These are phyloP conservation scores for Ellobium chinense DNA, from an alignment of 2,888 invertebrate genomes.

Conservation along the genomic window DNA sequence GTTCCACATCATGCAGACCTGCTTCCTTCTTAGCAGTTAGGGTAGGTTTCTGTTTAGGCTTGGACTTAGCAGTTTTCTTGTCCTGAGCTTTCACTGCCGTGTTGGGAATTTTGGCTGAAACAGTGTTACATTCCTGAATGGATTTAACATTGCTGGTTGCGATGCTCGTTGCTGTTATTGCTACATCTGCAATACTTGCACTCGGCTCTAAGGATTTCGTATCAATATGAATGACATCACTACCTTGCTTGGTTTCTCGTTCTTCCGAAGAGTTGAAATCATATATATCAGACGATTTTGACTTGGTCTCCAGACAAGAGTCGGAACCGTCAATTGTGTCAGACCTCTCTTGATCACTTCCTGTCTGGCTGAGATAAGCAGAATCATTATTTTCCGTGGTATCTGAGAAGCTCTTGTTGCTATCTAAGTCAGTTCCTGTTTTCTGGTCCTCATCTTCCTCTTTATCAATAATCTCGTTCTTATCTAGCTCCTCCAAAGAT, in stretches of 20 bases:
- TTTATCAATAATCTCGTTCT: not conserved
- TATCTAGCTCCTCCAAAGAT: not conserved
- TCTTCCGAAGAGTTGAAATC: constrained; percentile 21
- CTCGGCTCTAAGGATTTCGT: not conserved
- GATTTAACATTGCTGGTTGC: not conserved
- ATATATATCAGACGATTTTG: constrained; percentile 15
- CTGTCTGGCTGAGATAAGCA: constrained; percentile 43
- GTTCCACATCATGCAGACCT: not conserved
- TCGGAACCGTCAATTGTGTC: constrained; percentile 39
- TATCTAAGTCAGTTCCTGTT: constrained; percentile 35
- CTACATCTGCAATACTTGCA: not conserved
- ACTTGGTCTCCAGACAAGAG: constrained; percentile 17
- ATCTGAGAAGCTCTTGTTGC: constrained; percentile 44
- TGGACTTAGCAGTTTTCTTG: not conserved
- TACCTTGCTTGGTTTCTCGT: not conserved
- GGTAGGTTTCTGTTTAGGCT: not conserved
- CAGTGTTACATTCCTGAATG: not conserved
- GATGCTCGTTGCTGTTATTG: not conserved
- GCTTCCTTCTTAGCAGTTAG: not conserved
- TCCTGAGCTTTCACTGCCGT: not conserved
- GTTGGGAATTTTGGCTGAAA: not conserved
- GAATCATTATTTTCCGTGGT: constrained; percentile 45
- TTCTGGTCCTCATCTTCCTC: constrained; percentile 39
- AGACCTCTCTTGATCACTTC: constrained; percentile 45
- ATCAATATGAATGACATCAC: not conserved